A percentile compares a stretch with the other conserved stretches of the same genome.
Conservation (phyloP, 2,888 invertebrate genomes). For the Diogma glabrata region DNA sequence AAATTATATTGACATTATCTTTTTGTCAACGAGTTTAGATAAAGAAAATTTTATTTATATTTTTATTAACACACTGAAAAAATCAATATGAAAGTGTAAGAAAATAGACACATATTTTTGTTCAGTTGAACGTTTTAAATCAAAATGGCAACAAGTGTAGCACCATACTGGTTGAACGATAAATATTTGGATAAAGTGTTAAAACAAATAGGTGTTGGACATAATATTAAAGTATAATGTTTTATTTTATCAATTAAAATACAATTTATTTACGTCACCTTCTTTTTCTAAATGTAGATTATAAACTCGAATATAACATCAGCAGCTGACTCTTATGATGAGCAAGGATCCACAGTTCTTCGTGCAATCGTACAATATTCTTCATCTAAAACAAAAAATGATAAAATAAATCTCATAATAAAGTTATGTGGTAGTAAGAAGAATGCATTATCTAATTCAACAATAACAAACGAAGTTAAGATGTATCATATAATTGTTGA, state of each 20-base stretch:
- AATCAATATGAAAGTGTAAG: no score
- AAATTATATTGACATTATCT: no score
- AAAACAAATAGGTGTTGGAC: constrained; percentile 6
- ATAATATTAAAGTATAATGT: neutral
- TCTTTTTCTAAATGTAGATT: neutral
- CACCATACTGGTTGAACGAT: constrained; percentile 4
- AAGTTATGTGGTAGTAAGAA: neutral
- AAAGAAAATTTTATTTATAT: no score
- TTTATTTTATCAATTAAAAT: neutral
- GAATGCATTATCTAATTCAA: neutral
- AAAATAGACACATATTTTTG: no score
- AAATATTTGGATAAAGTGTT: constrained; percentile 6
- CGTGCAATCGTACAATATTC: neutral
- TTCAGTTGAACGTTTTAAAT: no score
- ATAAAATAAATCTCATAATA: neutral
- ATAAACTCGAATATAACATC: neutral
- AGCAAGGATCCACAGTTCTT: neutral
- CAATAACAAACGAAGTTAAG: neutral
- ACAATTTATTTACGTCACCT: neutral
- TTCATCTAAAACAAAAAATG: neutral
- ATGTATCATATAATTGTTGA: neutral
- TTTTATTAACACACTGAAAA: no score
- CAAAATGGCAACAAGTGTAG: no score
- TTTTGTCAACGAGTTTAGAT: no score
- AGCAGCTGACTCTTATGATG: neutral